Percentiles rank a stretch among this genome's conserved stretches.
phyloP scores from a whole-genome alignment of 2,113 vertebrate species.

The Brienomyrus brachyistius region DNA sequence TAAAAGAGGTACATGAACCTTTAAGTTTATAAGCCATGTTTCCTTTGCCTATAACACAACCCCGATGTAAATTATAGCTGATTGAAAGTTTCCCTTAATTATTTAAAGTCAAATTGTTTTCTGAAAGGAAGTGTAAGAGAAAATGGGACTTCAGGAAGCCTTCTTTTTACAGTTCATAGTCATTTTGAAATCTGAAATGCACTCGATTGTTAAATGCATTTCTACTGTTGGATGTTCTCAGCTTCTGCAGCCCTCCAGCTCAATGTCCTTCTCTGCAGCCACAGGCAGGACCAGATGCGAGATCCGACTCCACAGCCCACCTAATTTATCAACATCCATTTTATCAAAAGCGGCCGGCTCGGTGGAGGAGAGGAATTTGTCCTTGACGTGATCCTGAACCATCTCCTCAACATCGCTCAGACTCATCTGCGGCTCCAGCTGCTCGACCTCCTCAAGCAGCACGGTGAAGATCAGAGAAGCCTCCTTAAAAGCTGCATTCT shows the following conservation, averaged over 20 bases:
- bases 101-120: neutral
- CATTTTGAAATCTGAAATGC: neutral
- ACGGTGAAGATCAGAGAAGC: constrained; percentile 80
- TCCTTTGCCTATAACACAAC: neutral
- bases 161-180: neutral
- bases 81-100: neutral
- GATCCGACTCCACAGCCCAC: constrained; percentile 68
- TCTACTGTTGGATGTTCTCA: neutral
- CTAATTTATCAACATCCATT: constrained; percentile 64
- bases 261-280: constrained; percentile 39
- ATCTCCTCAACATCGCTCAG: constrained; percentile 72
- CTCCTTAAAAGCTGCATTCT: constrained; percentile 80
- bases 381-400: constrained; percentile 77
- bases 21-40: neutral
- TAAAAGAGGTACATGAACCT: neutral
- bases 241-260: constrained; percentile 46
- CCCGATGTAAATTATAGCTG: neutral
- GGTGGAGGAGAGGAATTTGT: constrained; percentile 53
- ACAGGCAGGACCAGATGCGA: constrained; percentile 67
- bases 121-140: neutral
- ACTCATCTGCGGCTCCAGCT: constrained; percentile 45
- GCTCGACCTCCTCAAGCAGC: constrained; percentile 64
- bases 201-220: neutral
- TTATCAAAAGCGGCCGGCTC: constrained; percentile 48
- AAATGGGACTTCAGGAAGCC: neutral